A percentile compares a stretch with the other conserved stretches of the same genome.
Evolutionary conservation across 2,888 invertebrate species (phyloP).

Genomic region (Griposia aprilina): DNA sequence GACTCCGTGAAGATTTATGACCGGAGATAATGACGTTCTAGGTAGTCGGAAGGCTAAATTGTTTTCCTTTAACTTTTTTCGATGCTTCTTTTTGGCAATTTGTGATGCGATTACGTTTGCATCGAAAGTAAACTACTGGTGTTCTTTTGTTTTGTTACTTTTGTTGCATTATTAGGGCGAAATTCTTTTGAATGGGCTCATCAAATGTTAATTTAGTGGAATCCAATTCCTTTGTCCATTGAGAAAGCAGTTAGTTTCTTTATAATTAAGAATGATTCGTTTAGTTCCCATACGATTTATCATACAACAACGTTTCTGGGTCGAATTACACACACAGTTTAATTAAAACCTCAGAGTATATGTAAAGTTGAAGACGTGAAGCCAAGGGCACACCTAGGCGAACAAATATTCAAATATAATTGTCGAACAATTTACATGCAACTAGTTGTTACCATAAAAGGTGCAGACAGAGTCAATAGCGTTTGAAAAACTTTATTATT

Average conservation of each 20-base stretch:
- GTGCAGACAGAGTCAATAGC: slow-evolving; percentile 40
- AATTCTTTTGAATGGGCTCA: slow-evolving; percentile 22
- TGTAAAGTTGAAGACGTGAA: slow-evolving; percentile 30
- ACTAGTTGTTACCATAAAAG: slow-evolving; percentile 51
- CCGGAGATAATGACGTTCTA: slow-evolving; percentile 78
- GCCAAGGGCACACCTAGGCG: slow-evolving; percentile 49
- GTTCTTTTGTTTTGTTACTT: slow-evolving; percentile 4
- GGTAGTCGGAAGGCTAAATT: slow-evolving; percentile 66
- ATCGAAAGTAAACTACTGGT: slow-evolving; percentile 40
- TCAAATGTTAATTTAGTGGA: slow-evolving; percentile 48
- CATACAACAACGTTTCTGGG: slow-evolving; percentile 53
- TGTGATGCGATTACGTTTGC: slow-evolving; percentile 10
- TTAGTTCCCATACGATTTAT: slow-evolving; percentile 63
- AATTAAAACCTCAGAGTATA: slow-evolving; percentile 60
- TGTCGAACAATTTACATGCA: slow-evolving; percentile 50
- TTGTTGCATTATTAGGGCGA: slow-evolving; percentile 3
- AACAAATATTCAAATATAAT: slow-evolving; percentile 51
- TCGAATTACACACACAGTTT: slow-evolving; percentile 48
- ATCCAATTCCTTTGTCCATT: slow-evolving; percentile 56
- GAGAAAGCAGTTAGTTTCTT: slow-evolving; percentile 46
- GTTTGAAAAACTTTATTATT: slow-evolving; percentile 52
- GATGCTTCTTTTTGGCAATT: slow-evolving; percentile 28
- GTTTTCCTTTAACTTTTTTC: slow-evolving; percentile 60
- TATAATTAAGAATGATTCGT: slow-evolving; percentile 53
- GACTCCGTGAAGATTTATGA: slow-evolving; percentile 84